Base-by-base conservation (phyloP, 2,113 vertebrate genomes). In the Petaurus breviceps region DNA sequence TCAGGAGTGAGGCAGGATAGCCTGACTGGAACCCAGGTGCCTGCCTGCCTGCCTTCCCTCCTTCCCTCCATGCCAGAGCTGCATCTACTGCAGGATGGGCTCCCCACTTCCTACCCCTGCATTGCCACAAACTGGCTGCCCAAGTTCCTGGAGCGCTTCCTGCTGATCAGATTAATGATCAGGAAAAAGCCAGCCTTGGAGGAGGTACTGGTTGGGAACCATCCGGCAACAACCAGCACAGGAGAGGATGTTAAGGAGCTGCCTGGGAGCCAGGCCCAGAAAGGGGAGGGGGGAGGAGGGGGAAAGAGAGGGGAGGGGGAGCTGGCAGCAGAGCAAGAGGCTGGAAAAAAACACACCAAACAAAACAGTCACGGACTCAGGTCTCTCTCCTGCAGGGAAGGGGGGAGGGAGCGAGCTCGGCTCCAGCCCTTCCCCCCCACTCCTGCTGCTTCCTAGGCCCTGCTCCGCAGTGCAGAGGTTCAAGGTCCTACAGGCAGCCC, bases 111-210 rank as follows among this genome's bases (percentile, higher is more conserved):
- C n/a, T 84, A 84, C 68, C 68, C 68, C 68, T 84, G 68, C 68
- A 84, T 84, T 84, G 68, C 68, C 68, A 84, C 68, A 84, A 84
- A 84, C 19, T 19, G 0, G 68, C 68, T 84, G 68, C 68, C 68
- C 68, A 84, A 84, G 37, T 84, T 84, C 68, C 68, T 84, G 68
- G 68, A 84, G n/a, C 1, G 68, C 68, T 84, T 84, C 68, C 68
- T 84, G n/a, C 68, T 84, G 68, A 84, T 84, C 68, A 84, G n/a
- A 84, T 84, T 84, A 84, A 84, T 84, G 68, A 84, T 84, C n/a
- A 84, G 68, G 68, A 84, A 84, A 84, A 84, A 84, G n/a, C 68
- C 68, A 84, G 68, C 68, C 68, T 84, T 43, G n/a, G 68, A 43
- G 68, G 68, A 68, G 57, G 57, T 68, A 68, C 31, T 8, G 28